Percentiles rank a stretch among this genome's conserved stretches.
These are phyloP conservation scores for Drosophila bifasciata DNA, from an alignment of 1,140 invertebrate genomes.

Conservation along the genomic window DNA sequence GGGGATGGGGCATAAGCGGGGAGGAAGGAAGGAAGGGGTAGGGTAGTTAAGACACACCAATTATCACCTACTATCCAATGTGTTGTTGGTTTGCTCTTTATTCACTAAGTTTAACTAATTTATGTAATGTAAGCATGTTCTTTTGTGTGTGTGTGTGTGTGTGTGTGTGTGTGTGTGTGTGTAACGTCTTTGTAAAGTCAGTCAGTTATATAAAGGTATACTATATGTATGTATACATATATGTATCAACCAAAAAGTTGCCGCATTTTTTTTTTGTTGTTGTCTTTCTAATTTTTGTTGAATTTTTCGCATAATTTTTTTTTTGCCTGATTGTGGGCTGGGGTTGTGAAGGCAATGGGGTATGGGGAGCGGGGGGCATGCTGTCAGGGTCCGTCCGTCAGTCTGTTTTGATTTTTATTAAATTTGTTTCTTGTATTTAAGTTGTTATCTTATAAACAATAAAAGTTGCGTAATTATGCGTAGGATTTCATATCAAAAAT, in stretches of 20 bases:
- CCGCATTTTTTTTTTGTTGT: slow-evolving; percentile 38
- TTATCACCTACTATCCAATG: slow-evolving; percentile 81
- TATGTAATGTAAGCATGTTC: slow-evolving; percentile 60
- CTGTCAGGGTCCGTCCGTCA: slow-evolving; percentile 75
- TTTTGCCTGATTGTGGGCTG: slow-evolving; percentile 1
- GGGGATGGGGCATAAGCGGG: slow-evolving; percentile 3
- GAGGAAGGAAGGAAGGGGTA: neutral
- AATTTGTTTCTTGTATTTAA: slow-evolving; percentile 33
- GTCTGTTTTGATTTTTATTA: slow-evolving; percentile 70
- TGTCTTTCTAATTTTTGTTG: slow-evolving; percentile 35
- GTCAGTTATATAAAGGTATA: slow-evolving; percentile 57
- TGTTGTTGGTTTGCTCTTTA: slow-evolving; percentile 60
- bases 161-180: slow-evolving; percentile 39
- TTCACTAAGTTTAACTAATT: slow-evolving; percentile 62
- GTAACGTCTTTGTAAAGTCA: slow-evolving; percentile 75
- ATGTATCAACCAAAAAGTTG: slow-evolving; percentile 59
- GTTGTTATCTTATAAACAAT: slow-evolving; percentile 46
- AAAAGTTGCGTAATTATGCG: slow-evolving; percentile 56
- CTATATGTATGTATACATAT: slow-evolving; percentile 28
- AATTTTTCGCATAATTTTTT: neutral
- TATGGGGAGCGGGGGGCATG: slow-evolving; percentile 12
- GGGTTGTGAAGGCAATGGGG: neutral
- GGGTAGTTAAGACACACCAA: slow-evolving; percentile 78
- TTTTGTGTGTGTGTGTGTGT: slow-evolving; percentile 40
- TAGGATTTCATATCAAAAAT: slow-evolving; percentile 60